Percentiles rank a stretch among this genome's conserved stretches.
These are phyloP conservation scores for Brachyalestes nurse DNA, from an alignment of 2,797 vertebrate genomes.

Conservation along the genomic window DNA sequence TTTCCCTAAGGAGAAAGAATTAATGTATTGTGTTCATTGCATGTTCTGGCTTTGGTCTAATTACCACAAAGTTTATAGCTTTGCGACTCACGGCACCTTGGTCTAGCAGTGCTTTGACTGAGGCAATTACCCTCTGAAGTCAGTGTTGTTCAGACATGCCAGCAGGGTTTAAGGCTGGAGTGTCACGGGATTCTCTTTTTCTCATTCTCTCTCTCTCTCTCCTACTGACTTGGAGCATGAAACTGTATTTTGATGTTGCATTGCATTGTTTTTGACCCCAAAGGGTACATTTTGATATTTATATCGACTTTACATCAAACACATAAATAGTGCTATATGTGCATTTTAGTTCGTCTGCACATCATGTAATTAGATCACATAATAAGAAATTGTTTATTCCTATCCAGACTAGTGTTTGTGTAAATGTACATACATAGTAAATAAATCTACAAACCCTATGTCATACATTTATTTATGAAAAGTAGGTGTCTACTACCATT, in stretches of 20 bases:
- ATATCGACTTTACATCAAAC: not conserved
- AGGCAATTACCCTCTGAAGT: slow-evolving; percentile 66
- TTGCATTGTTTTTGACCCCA: not conserved
- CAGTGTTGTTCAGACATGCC: slow-evolving; percentile 62
- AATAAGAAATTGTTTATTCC: not conserved
- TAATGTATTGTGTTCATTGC: slow-evolving; percentile 25
- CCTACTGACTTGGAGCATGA: slow-evolving; percentile 8
- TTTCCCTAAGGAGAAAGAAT: slow-evolving; percentile 2
- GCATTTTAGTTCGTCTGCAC: not conserved
- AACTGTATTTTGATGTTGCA: slow-evolving; percentile 18
- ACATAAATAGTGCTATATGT: too few species aligned
- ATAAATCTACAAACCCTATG: not conserved
- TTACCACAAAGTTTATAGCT: slow-evolving; percentile 61
- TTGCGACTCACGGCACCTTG: slow-evolving; percentile 60
- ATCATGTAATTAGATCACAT: not conserved
- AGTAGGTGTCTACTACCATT: not conserved
- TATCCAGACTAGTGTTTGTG: not conserved
- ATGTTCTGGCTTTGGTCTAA: slow-evolving; percentile 44
- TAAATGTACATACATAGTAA: too few species aligned
- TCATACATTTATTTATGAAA: not conserved
- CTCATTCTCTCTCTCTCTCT: slow-evolving; percentile 14
- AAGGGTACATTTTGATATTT: not conserved
- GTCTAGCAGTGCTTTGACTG: slow-evolving; percentile 62
- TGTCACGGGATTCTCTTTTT: slow-evolving; percentile 11
- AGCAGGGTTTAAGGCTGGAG: slow-evolving; percentile 34